phyloP scores from a whole-genome alignment of 2,888 invertebrate genomes.

The Meganola albula region DNA sequence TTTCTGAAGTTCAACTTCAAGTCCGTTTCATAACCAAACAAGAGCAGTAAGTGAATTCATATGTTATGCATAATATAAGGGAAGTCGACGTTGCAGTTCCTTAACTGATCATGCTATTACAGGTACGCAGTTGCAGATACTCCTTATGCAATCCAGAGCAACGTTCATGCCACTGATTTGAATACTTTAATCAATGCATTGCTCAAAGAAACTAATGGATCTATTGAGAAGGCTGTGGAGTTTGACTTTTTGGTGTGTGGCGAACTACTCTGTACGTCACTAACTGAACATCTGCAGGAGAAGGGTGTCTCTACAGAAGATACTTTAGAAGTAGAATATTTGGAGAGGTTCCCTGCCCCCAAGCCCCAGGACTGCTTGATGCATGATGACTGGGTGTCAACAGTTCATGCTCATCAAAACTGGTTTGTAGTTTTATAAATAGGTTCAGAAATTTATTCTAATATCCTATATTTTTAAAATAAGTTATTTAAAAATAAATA shows the following conservation, averaged over 20 bases:
- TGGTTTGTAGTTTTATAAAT: constrained; percentile 67
- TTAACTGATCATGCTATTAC: too few relatives aligned
- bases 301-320: constrained; percentile 88
- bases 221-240: constrained; percentile 70
- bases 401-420: constrained; percentile 83
- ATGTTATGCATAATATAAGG: constrained; percentile 2
- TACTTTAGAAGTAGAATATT: constrained; percentile 93
- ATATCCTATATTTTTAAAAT: neutral
- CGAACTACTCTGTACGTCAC: constrained; percentile 85
- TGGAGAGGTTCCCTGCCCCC: constrained; percentile 93
- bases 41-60: constrained; percentile 80
- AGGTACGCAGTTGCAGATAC: constrained; percentile 93
- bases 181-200: constrained; percentile 89
- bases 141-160: constrained; percentile 88
- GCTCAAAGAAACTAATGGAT: constrained; percentile 76
- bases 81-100: neutral
- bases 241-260: constrained; percentile 93
- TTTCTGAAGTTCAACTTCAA: constrained; percentile 81
- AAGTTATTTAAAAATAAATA: neutral
- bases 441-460: neutral
- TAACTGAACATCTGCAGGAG: constrained; percentile 86
- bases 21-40: constrained; percentile 89
- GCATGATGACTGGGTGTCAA: constrained; percentile 99
- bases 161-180: constrained; percentile 82
- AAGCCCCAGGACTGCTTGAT: constrained; percentile 93